Conservation (phyloP, 2,888 invertebrate species). For the Polydrusus pterygomalis region DNA sequence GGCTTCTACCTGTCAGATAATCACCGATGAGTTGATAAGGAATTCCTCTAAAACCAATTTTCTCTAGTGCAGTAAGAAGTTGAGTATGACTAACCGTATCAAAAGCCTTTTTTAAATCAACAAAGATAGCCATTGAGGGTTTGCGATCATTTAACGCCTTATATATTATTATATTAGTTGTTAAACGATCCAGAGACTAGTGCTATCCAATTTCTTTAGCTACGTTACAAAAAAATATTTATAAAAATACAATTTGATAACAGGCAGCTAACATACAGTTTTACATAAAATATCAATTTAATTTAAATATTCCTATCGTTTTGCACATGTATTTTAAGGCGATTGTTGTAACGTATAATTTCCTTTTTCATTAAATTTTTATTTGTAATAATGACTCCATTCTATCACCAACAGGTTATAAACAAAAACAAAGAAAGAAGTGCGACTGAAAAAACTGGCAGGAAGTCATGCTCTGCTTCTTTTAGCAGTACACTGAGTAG, state of each 20-base stretch:
- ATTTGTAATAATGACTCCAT: conserved; percentile 14
- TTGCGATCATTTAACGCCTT: too few relatives aligned
- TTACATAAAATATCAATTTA: conserved; percentile 4
- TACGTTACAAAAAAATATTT: too few relatives aligned
- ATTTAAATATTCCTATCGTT: not conserved
- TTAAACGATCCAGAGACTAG: too few relatives aligned
- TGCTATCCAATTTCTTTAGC: too few relatives aligned
- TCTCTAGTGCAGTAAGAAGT: too few relatives aligned
- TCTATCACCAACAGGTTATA: conserved; percentile 1
- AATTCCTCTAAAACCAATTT: too few relatives aligned
- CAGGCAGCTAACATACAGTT: not conserved
- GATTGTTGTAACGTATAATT: not conserved
- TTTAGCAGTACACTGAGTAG: conserved; percentile 37
- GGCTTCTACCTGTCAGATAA: too few relatives aligned
- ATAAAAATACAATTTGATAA: not conserved
- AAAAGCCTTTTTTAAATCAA: too few relatives aligned
- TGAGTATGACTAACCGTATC: too few relatives aligned
- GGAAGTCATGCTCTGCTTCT: conserved; percentile 59
- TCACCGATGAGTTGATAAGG: too few relatives aligned
- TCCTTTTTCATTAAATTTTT: not conserved
- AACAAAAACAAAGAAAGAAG: conserved; percentile 11
- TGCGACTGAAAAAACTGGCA: conserved; percentile 33
- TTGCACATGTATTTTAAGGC: not conserved
- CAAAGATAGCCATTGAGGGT: too few relatives aligned
- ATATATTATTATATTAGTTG: too few relatives aligned